Conservation (phyloP, 2,113 vertebrate species). For the Scolopax mira region DNA sequence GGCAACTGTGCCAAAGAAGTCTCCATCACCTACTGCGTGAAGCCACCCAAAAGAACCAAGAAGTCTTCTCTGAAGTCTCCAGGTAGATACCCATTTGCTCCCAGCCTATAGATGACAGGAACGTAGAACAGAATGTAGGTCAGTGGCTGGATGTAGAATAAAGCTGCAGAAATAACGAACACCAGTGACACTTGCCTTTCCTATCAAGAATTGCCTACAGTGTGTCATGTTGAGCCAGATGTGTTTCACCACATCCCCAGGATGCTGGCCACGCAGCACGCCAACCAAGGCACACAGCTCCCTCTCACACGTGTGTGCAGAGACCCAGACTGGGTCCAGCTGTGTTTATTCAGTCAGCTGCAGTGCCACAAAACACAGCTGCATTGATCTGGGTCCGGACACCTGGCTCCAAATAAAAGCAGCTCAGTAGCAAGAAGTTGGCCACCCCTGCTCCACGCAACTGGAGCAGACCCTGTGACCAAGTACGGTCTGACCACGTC, state of each 20-base stretch:
- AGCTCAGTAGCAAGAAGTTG: conserved; percentile 6
- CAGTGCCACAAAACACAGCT: conserved; percentile 42
- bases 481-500: rapidly evolving
- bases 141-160: not conserved
- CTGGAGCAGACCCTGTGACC: not conserved
- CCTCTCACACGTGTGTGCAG: rapidly evolving
- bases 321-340: not conserved
- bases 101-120: not conserved
- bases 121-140: not conserved
- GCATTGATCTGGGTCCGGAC: not conserved
- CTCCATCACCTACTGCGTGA: not conserved
- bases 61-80: not conserved
- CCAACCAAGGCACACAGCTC: not conserved
- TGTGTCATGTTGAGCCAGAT: not conserved
- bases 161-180: not conserved
- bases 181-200: not conserved
- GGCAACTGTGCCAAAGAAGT: not conserved
- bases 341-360: conserved; percentile 27
- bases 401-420: conserved; percentile 46
- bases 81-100: not conserved
- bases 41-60: not conserved
- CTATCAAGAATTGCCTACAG: not conserved
- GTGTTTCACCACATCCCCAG: not conserved
- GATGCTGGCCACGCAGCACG: not conserved
- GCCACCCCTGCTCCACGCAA: not conserved